Evolutionary conservation across 2,113 vertebrate genomes (phyloP).

Genomic region (Triplophysa siluroides): DNA sequence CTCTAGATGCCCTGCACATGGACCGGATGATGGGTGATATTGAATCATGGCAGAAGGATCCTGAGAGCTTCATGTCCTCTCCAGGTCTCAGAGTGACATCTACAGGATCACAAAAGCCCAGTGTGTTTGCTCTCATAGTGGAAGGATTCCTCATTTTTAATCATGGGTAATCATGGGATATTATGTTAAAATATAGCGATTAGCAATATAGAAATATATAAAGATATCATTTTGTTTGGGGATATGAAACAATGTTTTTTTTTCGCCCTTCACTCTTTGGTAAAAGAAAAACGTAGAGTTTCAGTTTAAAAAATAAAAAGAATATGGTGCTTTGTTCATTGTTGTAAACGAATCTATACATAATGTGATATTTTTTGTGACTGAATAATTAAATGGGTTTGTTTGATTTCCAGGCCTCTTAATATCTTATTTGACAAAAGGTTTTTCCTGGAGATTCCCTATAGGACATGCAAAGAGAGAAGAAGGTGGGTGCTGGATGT

Average conservation of each 20-base stretch:
- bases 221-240: too few species aligned
- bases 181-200: too few species aligned
- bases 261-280: too few species aligned
- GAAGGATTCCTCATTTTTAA: conserved; percentile 95
- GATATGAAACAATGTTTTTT: too few species aligned
- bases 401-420: conserved; percentile 77
- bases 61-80: conserved; percentile 52
- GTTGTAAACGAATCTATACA: not conserved
- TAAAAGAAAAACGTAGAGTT: too few species aligned
- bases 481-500: conserved; percentile 74
- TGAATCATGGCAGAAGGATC: conserved; percentile 72
- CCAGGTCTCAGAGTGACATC: conserved; percentile 27
- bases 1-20: conserved; percentile 88
- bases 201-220: too few species aligned
- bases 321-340: not conserved
- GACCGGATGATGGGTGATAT: conserved; percentile 83
- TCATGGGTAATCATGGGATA: conserved; percentile 77
- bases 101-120: conserved; percentile 18
- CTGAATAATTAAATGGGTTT: not conserved
- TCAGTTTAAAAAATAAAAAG: too few species aligned
- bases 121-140: conserved; percentile 80
- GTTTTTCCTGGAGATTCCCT: conserved; percentile 89
- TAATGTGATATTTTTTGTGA: not conserved
- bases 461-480: conserved; percentile 87
- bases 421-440: conserved; percentile 82